Evolutionary conservation across 2,888 invertebrate species (phyloP).

Genomic region (Melinaea menophilus): DNA sequence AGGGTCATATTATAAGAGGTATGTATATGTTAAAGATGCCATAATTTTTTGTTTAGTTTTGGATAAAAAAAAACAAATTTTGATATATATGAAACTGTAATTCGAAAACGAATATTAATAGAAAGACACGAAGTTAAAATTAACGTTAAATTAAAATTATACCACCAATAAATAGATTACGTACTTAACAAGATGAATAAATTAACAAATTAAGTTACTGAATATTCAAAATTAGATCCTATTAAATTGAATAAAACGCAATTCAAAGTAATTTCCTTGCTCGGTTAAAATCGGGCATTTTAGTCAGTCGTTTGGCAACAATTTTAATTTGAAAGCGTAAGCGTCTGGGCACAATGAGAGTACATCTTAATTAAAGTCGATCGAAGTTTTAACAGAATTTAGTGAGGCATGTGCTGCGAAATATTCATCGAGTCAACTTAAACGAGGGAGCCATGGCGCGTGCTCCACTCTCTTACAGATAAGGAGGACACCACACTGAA

Average conservation of each 20-base stretch:
- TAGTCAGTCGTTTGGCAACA: slow-evolving; percentile 10
- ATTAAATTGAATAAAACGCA: neutral
- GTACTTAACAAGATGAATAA: neutral
- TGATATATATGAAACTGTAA: too few relatives aligned
- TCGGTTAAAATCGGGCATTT: neutral
- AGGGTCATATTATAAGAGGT: too few relatives aligned
- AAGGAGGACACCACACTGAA: neutral
- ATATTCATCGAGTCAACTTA: slow-evolving; percentile 19
- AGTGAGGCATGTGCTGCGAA: slow-evolving; percentile 15
- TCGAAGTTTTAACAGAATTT: slow-evolving; percentile 19
- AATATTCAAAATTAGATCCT: neutral
- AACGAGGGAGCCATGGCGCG: slow-evolving; percentile 10
- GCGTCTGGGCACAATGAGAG: slow-evolving; percentile 6
- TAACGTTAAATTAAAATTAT: too few relatives aligned
- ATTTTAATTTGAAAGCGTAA: slow-evolving; percentile 14
- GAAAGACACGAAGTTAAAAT: too few relatives aligned
- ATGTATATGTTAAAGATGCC: too few relatives aligned
- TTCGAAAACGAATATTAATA: too few relatives aligned
- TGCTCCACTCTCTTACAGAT: neutral
- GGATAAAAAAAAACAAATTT: too few relatives aligned
- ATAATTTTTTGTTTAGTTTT: too few relatives aligned
- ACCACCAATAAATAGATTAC: too few relatives aligned
- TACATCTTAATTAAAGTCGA: slow-evolving; percentile 19
- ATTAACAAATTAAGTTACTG: neutral
- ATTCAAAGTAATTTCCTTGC: neutral